Percentiles rank a stretch among this genome's conserved stretches.
Evolutionary conservation across 2,888 invertebrate species (phyloP).

Genomic region (Bimastos eiseni): DNA sequence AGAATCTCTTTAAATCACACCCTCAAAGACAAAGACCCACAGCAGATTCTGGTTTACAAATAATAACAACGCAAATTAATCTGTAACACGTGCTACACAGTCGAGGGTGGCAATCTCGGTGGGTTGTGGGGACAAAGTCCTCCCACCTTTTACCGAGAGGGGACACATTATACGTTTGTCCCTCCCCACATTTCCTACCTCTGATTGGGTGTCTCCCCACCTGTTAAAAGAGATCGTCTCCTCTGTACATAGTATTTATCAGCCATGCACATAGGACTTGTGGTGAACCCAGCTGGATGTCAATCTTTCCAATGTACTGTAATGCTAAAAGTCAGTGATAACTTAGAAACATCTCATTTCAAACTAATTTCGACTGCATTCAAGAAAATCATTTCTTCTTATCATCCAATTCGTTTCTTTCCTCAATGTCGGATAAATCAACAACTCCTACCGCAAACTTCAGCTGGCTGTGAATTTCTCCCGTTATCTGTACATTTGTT

Average conservation of each 20-base stretch:
- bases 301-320: no score
- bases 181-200: no score
- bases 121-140: no score
- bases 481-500: background rate
- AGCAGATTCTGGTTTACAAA: background rate
- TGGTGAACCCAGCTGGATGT: no score
- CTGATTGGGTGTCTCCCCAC: no score
- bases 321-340: no score
- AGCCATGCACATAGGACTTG: background rate
- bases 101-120: no score
- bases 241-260: background rate
- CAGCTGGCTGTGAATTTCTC: constrained; percentile 19
- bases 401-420: background rate
- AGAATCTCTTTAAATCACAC: background rate
- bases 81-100: background rate
- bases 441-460: background rate
- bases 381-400: background rate
- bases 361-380: background rate
- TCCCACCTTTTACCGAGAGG: no score
- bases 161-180: no score
- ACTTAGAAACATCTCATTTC: background rate
- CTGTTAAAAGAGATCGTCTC: no score
- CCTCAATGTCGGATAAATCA: background rate
- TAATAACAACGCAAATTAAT: background rate
- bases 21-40: background rate